Percentiles rank a stretch among this genome's conserved stretches.
phyloP scores from a whole-genome alignment of 2,888 invertebrate genomes.

The Epiperipatus broadwayi region DNA sequence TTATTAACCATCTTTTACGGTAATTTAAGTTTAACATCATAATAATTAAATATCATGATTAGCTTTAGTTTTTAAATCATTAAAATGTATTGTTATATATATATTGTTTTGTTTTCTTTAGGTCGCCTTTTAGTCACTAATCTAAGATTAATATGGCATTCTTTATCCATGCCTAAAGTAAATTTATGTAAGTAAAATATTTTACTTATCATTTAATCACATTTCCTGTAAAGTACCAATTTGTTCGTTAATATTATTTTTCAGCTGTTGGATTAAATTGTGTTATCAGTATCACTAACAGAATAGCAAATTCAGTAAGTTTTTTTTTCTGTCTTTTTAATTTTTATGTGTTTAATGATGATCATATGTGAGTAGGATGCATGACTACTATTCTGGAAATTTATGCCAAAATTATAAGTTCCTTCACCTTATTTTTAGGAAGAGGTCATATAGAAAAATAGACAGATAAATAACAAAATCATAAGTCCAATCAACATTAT shows the following conservation, averaged over 20 bases:
- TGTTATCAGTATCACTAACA: slow-evolving; percentile 56
- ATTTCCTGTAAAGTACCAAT: slow-evolving; percentile 10
- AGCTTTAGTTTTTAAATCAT: no score
- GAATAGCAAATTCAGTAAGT: slow-evolving; percentile 59
- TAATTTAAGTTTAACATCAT: no score
- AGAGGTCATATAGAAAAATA: no score
- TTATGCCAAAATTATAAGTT: no score
- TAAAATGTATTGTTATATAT: slow-evolving; percentile 7
- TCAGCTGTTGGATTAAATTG: slow-evolving; percentile 76
- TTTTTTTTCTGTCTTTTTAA: neutral
- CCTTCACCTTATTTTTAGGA: no score
- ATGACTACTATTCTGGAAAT: no score
- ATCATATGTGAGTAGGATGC: no score
- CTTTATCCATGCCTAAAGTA: slow-evolving; percentile 59
- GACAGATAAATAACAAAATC: no score
- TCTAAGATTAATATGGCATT: slow-evolving; percentile 87
- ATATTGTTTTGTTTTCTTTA: slow-evolving; percentile 17
- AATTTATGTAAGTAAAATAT: slow-evolving; percentile 53
- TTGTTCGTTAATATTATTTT: slow-evolving; percentile 21
- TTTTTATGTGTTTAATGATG: no score
- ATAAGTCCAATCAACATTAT: no score
- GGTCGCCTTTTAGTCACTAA: slow-evolving; percentile 64
- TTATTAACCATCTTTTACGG: no score
- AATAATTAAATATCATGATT: no score
- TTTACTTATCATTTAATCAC: slow-evolving; percentile 9